Evolutionary conservation across 2,888 invertebrate species (phyloP).

Genomic region (Diaprepes abbreviatus): DNA sequence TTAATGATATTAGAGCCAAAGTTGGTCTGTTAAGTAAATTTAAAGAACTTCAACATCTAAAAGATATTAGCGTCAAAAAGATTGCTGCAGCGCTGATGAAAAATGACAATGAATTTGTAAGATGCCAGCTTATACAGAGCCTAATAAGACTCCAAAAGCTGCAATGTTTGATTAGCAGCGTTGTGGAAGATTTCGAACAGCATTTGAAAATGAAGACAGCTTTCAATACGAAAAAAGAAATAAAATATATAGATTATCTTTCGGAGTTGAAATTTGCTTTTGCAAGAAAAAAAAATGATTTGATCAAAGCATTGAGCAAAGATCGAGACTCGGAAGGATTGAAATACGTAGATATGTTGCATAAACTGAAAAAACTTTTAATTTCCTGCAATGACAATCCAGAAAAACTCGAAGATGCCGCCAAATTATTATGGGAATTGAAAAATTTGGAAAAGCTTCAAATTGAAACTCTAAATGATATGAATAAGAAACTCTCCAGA

Average conservation of each 20-base stretch:
- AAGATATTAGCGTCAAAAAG: slow-evolving; percentile 54
- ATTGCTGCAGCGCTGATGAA: slow-evolving; percentile 55
- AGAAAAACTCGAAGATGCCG: slow-evolving; percentile 58
- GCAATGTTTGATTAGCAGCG: slow-evolving; percentile 60
- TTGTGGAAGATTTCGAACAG: slow-evolving; percentile 61
- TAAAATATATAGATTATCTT: slow-evolving; percentile 67
- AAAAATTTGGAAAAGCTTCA: slow-evolving; percentile 64
- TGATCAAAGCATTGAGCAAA: slow-evolving; percentile 69
- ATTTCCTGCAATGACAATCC: slow-evolving; percentile 69
- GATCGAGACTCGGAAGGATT: slow-evolving; percentile 68
- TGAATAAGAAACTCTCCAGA: slow-evolving; percentile 57
- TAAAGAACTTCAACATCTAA: slow-evolving; percentile 59
- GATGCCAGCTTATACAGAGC: slow-evolving; percentile 58
- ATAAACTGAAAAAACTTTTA: slow-evolving; percentile 66
- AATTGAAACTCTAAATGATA: slow-evolving; percentile 65
- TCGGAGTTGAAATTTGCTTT: slow-evolving; percentile 71
- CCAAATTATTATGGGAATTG: slow-evolving; percentile 65
- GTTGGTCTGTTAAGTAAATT: slow-evolving; percentile 60
- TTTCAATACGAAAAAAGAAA: slow-evolving; percentile 69
- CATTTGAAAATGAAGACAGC: slow-evolving; percentile 67
- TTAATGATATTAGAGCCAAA: slow-evolving; percentile 58
- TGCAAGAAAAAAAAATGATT: slow-evolving; percentile 71
- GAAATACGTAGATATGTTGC: slow-evolving; percentile 57
- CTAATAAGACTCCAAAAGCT: slow-evolving; percentile 62
- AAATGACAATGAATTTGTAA: slow-evolving; percentile 57